Conservation (phyloP, 1,140 invertebrate species). For the Megalonaias nervosa region DNA sequence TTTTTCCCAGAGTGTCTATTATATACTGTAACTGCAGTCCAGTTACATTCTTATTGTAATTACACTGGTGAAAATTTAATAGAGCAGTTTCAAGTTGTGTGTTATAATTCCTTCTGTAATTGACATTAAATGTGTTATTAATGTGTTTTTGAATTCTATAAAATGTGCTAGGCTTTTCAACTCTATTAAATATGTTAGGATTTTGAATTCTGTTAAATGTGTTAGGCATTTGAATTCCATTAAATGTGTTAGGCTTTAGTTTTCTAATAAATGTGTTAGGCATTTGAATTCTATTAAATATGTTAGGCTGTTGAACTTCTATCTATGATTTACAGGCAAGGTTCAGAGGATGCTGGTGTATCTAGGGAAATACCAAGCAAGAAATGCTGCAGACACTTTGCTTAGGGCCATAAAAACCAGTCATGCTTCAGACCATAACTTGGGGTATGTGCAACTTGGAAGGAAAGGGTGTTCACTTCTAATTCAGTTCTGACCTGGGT, state of each 20-base stretch:
- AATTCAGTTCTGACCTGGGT: no score
- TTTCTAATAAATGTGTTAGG: not conserved
- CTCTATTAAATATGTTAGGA: no score
- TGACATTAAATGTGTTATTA: not conserved
- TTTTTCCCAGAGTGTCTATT: no score
- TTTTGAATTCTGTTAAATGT: not conserved
- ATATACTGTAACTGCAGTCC: no score
- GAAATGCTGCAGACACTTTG: slow-evolving; percentile 59
- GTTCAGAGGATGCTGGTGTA: slow-evolving; percentile 66
- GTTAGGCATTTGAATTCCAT: not conserved
- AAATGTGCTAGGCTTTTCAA: no score
- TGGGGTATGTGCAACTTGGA: slow-evolving; percentile 55
- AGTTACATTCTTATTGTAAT: no score
- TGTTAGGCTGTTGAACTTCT: slow-evolving; percentile 1
- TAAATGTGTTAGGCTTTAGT: not conserved
- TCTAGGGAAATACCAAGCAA: slow-evolving; percentile 52
- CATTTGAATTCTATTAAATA: not conserved
- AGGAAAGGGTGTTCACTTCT: no score
- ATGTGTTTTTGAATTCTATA: not conserved
- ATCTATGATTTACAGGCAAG: slow-evolving; percentile 55
- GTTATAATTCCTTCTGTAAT: no score
- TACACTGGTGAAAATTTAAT: no score
- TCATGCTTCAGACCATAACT: slow-evolving; percentile 62
- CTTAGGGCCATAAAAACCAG: slow-evolving; percentile 64
- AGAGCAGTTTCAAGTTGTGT: no score